Percentiles rank a stretch among this genome's conserved stretches.
These are phyloP conservation scores for Nothocercus nigrocapillus DNA, from an alignment of 2,113 vertebrate species.

Conservation along the genomic window DNA sequence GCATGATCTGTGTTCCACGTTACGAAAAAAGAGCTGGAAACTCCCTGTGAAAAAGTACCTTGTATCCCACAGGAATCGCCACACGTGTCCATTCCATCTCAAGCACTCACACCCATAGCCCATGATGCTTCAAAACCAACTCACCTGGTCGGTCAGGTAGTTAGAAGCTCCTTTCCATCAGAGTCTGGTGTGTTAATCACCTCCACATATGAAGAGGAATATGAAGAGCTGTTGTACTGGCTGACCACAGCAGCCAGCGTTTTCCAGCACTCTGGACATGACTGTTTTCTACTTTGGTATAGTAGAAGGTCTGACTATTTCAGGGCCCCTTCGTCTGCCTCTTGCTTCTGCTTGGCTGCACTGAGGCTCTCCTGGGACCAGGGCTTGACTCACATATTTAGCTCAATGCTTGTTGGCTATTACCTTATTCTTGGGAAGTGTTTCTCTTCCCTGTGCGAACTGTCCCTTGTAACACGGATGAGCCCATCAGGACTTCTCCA, in stretches of 20 bases:
- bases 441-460: neutral
- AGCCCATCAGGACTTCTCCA: neutral
- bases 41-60: neutral
- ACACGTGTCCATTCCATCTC: neutral
- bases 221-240: neutral
- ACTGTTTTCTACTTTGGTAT: neutral
- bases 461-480: neutral
- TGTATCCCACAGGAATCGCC: neutral
- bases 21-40: neutral
- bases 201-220: accelerated
- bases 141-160: neutral
- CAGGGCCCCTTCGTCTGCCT: neutral
- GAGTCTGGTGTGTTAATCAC: neutral
- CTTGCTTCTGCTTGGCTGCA: neutral
- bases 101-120: neutral
- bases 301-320: neutral
- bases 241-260: neutral
- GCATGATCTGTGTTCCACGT: neutral
- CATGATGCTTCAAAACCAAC: neutral
- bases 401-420: neutral
- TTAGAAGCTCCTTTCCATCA: neutral
- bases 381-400: neutral
- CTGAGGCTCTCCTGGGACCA: neutral
- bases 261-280: neutral
- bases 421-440: neutral